phyloP scores from a whole-genome alignment of 2,113 vertebrate genomes.

The Hirundichthys speculiger region DNA sequence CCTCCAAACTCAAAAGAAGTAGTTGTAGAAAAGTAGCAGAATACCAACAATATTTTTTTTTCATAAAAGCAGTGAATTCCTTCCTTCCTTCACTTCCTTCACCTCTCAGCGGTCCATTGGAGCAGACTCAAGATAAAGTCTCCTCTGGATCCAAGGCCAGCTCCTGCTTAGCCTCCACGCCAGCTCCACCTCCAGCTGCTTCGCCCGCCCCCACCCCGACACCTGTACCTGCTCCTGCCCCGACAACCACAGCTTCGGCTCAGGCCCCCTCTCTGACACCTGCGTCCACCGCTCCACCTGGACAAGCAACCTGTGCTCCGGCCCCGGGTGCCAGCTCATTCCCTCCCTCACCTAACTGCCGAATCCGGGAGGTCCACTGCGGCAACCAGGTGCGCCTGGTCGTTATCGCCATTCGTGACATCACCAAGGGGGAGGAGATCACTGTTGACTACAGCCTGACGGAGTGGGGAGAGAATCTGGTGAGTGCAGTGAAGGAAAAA shows the following conservation, averaged over 20 bases:
- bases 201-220: slow-evolving; percentile 48
- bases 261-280: slow-evolving; percentile 58
- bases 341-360: slow-evolving; percentile 81
- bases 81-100: neutral
- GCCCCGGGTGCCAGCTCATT: slow-evolving; percentile 62
- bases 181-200: slow-evolving; percentile 25
- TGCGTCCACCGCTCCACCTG: slow-evolving; percentile 55
- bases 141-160: slow-evolving; percentile 47
- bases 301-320: slow-evolving; percentile 48
- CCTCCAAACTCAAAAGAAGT: slow-evolving; percentile 2
- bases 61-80: slow-evolving; percentile 1
- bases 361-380: slow-evolving; percentile 83
- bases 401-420: slow-evolving; percentile 83
- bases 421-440: slow-evolving; percentile 84
- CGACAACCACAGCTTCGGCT: slow-evolving; percentile 32
- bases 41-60: slow-evolving; percentile 3
- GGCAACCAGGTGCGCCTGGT: slow-evolving; percentile 83
- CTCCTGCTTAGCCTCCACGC: slow-evolving; percentile 52
- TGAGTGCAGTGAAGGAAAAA: slow-evolving; percentile 44
- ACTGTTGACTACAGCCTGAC: slow-evolving; percentile 85
- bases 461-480: slow-evolving; percentile 83
- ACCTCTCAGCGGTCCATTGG: slow-evolving; percentile 58
- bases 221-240: slow-evolving; percentile 47
- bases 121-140: slow-evolving; percentile 62
- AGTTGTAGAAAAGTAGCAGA: neutral